Percentiles rank a stretch among this genome's conserved stretches.
These are phyloP conservation scores for Meloidogyne floridensis DNA, from an alignment of 1,140 invertebrate genomes.

Conservation along the genomic window DNA sequence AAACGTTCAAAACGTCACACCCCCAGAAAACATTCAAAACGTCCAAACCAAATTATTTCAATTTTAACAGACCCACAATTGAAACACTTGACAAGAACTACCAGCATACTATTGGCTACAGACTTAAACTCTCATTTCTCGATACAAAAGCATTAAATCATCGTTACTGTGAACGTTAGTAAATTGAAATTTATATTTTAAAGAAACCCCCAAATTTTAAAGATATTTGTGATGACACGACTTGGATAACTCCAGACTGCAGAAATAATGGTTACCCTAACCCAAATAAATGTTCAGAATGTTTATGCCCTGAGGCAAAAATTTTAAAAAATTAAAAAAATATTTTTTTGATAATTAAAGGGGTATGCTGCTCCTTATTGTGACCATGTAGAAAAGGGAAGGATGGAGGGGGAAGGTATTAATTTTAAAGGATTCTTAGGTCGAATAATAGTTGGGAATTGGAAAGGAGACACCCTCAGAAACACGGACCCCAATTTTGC, in stretches of 20 bases:
- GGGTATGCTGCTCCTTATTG: constrained; percentile 17
- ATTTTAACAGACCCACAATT: background rate
- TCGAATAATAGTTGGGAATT: no score
- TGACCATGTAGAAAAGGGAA: constrained; percentile 11
- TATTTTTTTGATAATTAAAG: background rate
- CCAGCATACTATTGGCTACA: constrained; percentile 25
- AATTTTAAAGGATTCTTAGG: background rate
- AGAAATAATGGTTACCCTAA: constrained; percentile 25
- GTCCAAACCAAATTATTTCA: background rate
- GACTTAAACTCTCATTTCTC: constrained; percentile 22
- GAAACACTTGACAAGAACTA: constrained; percentile 32
- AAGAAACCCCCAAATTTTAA: background rate
- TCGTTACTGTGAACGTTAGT: constrained; percentile 30
- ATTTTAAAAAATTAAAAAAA: background rate
- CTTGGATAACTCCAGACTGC: constrained; percentile 27
- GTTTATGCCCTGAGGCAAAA: constrained; percentile 7
- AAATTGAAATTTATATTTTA: constrained; percentile 6
- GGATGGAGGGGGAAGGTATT: constrained; percentile 1
- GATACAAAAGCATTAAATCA: constrained; percentile 29
- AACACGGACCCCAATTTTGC: background rate
- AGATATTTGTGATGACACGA: constrained; percentile 24
- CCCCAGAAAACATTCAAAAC: no score
- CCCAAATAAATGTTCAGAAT: constrained; percentile 26
- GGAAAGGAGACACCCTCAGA: no score
- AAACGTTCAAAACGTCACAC: no score